Evolutionary conservation across 2,797 vertebrate genomes (phyloP), one percentile per base, ranked within the genome.

Genomic region (Danio aesculapii): DNA sequence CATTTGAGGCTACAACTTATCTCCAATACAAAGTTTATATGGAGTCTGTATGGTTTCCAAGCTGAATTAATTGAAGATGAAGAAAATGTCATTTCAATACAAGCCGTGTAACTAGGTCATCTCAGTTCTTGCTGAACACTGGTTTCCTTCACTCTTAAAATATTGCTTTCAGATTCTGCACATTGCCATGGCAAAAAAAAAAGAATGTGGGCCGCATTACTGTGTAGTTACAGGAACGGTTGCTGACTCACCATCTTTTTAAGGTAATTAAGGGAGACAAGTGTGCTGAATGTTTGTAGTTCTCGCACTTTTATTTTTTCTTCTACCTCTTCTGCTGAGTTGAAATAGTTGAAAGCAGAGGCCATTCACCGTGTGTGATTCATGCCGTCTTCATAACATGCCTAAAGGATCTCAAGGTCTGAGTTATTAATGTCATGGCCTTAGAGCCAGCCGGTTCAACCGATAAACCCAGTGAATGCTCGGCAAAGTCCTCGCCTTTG

Each of bases 101-200:
- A 58, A 62, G 47, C 12, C 50, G 44, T 79, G n/a, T 79, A 69
- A 79, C 77, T 79, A 63, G 58, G 77, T 79, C 76, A 71, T 53
- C 64, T 69, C 63, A 43, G 50, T 13, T 59, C 49, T 53, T 68
- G 49, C 39, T 70, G 47, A 71, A 62, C 67, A 79, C 69, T 43
- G n/a, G 8, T 44, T 57, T 62, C 5, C 12, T 53, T 61, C 16
- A 53, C 69, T 59, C 55, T 53, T 79, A 43, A 70, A 61, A 55
- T 73, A 58, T 17, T 44, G 17, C 43, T 77, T 6, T 83, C 14
- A 44, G 12, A 46, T 44, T 69, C 55, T n/a, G 17, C 55, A 13
- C 19, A 77, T 64, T 53, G 30, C 8, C 55, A 10, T 50, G 11
- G 21, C 64, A 44, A 78, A 57, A 74, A 58, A 59, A 30, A 30